These are phyloP conservation scores for Phoenicopterus ruber DNA, from an alignment of 2,113 vertebrate genomes.

Conservation along the genomic window DNA sequence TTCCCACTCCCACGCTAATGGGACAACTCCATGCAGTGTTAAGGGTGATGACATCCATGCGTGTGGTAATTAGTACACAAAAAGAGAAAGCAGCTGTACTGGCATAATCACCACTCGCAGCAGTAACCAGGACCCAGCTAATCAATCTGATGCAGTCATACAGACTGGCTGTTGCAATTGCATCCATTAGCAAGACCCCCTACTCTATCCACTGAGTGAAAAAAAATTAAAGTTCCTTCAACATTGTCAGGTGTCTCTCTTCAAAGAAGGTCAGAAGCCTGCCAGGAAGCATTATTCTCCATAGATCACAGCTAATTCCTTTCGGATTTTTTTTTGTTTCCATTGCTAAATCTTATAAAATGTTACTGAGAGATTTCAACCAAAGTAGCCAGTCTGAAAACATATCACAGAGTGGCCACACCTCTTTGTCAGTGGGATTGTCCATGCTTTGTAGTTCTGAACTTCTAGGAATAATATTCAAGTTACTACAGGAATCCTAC, in stretches of 20 bases:
- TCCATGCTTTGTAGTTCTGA: neutral
- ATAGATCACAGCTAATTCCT: neutral
- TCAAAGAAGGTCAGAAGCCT: slow-evolving; percentile 14
- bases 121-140: slow-evolving; percentile 54
- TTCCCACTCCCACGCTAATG: slow-evolving; percentile 56
- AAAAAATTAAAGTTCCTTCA: neutral
- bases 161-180: slow-evolving; percentile 2
- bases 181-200: slow-evolving; percentile 60
- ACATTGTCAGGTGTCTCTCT: neutral
- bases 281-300: neutral
- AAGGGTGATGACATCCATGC: slow-evolving; percentile 54
- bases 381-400: neutral
- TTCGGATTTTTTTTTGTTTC: neutral
- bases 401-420: neutral
- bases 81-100: slow-evolving; percentile 53
- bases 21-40: slow-evolving; percentile 54
- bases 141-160: slow-evolving; percentile 57
- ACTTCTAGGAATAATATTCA: neutral
- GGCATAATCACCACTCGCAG: slow-evolving; percentile 54
- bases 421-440: neutral
- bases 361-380: neutral
- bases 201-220: neutral
- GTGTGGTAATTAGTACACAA: slow-evolving; percentile 56
- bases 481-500: neutral
- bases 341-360: neutral